phyloP scores from a whole-genome alignment of 2,888 invertebrate species.

The Lottia gigantea region DNA sequence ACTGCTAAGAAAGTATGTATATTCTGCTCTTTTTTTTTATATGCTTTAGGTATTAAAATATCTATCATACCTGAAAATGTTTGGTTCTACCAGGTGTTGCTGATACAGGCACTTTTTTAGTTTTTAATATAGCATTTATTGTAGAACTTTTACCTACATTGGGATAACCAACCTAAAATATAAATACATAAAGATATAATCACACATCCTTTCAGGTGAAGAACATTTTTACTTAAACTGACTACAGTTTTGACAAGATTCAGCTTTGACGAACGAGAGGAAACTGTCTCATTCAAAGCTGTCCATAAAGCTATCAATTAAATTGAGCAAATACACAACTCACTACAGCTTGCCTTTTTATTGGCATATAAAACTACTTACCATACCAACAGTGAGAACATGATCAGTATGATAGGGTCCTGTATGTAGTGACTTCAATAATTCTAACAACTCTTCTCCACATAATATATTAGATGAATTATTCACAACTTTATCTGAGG shows the following conservation, averaged over 20 bases:
- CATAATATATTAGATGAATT: constrained; percentile 34
- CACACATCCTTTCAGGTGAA: no score
- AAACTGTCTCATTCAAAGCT: no score
- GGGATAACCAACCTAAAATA: constrained; percentile 87
- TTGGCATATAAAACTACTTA: constrained; percentile 32
- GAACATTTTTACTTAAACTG: no score
- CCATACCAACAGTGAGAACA: constrained; percentile 85
- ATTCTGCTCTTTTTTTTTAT: no score
- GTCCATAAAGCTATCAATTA: no score
- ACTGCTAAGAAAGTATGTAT: no score
- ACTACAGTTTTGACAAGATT: no score
- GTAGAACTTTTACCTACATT: constrained; percentile 99
- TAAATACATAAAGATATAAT: not conserved
- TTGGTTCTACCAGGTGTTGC: constrained; percentile 99
- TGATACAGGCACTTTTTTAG: constrained; percentile 87
- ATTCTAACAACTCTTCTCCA: constrained; percentile 48
- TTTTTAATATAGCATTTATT: constrained; percentile 89
- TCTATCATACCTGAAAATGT: constrained; percentile 79
- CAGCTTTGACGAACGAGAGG: no score
- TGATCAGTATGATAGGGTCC: constrained; percentile 58
- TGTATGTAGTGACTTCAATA: constrained; percentile 42
- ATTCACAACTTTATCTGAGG: constrained; percentile 17
- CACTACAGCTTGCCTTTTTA: no score
- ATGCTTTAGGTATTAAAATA: no score
- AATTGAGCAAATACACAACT: no score